These are phyloP conservation scores for Margarornis squamiger DNA, from an alignment of 2,797 vertebrate genomes.

Conservation along the genomic window DNA sequence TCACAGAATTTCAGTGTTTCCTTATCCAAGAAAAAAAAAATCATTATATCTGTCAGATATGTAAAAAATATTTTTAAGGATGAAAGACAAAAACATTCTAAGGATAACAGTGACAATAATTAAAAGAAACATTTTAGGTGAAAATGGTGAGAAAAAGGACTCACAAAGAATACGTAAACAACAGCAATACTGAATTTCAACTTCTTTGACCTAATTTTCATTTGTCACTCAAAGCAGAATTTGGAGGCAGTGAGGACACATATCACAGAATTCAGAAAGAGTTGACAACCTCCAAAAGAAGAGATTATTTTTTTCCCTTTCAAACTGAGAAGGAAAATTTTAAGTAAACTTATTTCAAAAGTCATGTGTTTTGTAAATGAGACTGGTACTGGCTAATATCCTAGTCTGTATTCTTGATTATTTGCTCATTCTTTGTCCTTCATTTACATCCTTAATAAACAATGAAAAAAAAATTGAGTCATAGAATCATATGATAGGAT, in stretches of 20 bases:
- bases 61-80: background rate
- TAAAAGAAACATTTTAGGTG: background rate
- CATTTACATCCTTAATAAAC: background rate
- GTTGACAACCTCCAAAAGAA: background rate
- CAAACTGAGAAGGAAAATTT: background rate
- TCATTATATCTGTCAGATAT: fast-evolving
- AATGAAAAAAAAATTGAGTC: background rate
- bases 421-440: background rate
- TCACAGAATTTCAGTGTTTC: background rate
- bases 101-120: background rate
- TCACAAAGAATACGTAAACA: background rate
- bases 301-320: background rate
- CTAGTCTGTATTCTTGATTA: background rate
- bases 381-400: background rate
- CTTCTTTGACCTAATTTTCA: background rate
- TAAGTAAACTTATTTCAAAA: background rate
- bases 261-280: background rate
- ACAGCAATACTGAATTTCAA: background rate
- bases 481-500: background rate
- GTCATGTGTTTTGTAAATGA: background rate
- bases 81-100: background rate
- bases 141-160: background rate
- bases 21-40: background rate
- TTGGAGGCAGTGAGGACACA: background rate
- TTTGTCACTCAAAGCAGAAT: background rate